Evolutionary conservation across 2,888 invertebrate species (phyloP), one percentile per base, ranked within the genome.

Genomic region (Drosophila anomalata): DNA sequence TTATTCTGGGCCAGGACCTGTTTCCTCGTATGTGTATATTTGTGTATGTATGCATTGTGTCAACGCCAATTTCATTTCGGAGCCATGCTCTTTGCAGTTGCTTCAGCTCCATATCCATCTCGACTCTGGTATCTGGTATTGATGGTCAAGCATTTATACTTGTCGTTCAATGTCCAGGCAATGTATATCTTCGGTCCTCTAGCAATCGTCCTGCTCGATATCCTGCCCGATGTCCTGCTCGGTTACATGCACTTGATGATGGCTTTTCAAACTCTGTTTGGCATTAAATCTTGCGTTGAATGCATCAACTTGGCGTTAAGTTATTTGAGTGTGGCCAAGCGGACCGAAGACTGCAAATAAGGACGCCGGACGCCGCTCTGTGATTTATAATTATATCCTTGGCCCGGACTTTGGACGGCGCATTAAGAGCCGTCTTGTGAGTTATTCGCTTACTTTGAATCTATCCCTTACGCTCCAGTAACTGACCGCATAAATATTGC

Each of bases 351-450:
- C 62, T 54, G 53, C 51, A 52, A 60, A 65, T 62, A 29, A 47
- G 70, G 60, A 54, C 56, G 63, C 20, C 20, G 22, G 14, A 24
- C 22, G 22, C 22, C 22, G 20, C 17, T 17, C 65, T 48, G 62
- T 87, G 87, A 81, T 81, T 81, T 87, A 81, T 66, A 80, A 87
- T 78, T 80, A 79, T 76, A 54, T 76, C 54, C 61, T 57, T 54
- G 51, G 59, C 61, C 53, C 42, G 58, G 48, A 62, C 63, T 62
- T 62, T 55, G 41, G 56, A 29, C 58, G 41, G 41, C 58, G 61
- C 70, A 58, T 50, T 73, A 65, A 80, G 63, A 48, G 63, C 54
- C 53, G 50, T 42, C 44, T n/a, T 9, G 53, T 69, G 61, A 80
- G 50, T 69, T 78, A 70, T 77, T 54, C 55, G 63, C 29, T 44